A percentile compares a stretch with the other conserved stretches of the same genome.
These are phyloP conservation scores for Tangara arthus DNA, from an alignment of 2,797 vertebrate genomes.

Conservation along the genomic window DNA sequence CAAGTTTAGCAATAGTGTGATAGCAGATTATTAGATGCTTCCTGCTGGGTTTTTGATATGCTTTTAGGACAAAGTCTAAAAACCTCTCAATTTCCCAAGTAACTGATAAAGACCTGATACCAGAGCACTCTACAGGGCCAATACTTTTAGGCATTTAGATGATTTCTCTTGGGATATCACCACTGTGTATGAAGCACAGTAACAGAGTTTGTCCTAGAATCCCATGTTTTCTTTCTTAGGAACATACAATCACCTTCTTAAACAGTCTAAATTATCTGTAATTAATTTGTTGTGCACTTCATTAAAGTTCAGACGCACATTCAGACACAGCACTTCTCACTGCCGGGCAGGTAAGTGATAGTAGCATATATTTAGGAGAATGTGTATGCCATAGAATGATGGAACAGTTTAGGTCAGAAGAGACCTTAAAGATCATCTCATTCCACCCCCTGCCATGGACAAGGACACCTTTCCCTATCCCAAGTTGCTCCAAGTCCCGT, in stretches of 20 bases:
- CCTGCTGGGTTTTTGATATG: neutral
- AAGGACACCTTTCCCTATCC: neutral
- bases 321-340: neutral
- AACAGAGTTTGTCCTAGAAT: neutral
- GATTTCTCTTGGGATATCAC: neutral
- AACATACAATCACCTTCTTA: neutral
- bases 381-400: neutral
- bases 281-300: neutral
- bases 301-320: neutral
- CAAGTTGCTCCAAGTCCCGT: rapidly evolving
- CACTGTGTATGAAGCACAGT: neutral
- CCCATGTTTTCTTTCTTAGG: neutral
- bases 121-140: neutral
- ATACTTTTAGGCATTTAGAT: neutral
- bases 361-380: neutral
- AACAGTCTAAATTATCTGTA: neutral
- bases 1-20: neutral
- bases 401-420: neutral
- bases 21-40: neutral
- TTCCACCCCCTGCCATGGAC: neutral
- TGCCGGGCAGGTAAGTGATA: neutral
- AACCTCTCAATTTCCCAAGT: neutral
- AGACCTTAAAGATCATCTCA: neutral
- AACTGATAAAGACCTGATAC: neutral
- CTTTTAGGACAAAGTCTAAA: neutral